Base-by-base conservation (phyloP, 2,113 vertebrate species). In the Colinus virginianus region DNA sequence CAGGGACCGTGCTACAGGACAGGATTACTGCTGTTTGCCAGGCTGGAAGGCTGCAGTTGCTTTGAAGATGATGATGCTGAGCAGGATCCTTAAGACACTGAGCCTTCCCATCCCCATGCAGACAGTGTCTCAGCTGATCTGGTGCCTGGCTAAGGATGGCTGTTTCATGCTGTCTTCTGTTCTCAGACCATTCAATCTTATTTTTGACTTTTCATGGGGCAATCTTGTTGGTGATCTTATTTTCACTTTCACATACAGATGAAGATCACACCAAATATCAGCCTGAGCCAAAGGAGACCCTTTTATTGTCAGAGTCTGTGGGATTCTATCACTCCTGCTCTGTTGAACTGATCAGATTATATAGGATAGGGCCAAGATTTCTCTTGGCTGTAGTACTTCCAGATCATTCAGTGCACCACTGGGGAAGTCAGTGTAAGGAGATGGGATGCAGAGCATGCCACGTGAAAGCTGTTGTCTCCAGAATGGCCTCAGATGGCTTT, bases 301-400 rank as follows among this genome's bases (percentile, higher is more conserved):
- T 55, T 87, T 78, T 43, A 34, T 79, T 95, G 90, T 56, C 90
- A 77, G 30, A 25, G 51, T 15, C 80, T 68, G 56, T 64, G 71
- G 42, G n/a, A 56, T 94, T 90, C 78, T 84, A 42, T 93, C 69
- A 62, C 63, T 88, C 64, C n/a, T 88, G 64, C 75, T 88, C 86
- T 70, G 68, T 20, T 88, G 70, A 94, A 45, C 67, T 94, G 83
- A 90, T 96, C 93, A 77, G 56, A 94, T 84, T 81, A 88, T 72
- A 89, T 58, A 94, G 30, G 43, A 83, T 71, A 84, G 43, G 90
- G 83, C 87, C 90, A 97, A 95, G 56, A 87, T 77, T 90, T 87
- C 88, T 78, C 87, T 93, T 95, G 88, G 69, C 74, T 87, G 26
- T 67, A 42, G 16, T 42, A 40, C 72, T 95, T 97, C 49, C 45